Evolutionary conservation across 2,888 invertebrate species (phyloP), one percentile per base, ranked within the genome.

Genomic region (Ceramica pisi): DNA sequence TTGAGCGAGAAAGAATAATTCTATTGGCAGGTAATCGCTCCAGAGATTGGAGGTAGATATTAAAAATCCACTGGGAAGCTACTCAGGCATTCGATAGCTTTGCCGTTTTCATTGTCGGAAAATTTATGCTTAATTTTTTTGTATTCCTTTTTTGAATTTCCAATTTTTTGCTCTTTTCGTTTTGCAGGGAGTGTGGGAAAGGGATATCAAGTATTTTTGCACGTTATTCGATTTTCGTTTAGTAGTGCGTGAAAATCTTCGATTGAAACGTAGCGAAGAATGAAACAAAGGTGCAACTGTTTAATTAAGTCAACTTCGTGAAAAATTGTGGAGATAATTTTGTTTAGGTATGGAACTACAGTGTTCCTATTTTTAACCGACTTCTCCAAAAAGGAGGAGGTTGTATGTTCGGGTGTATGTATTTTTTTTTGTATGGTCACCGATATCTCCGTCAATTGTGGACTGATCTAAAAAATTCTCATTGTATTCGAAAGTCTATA

Each of bases 11-110:
- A 77, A 84, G 86, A 85, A 84, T 84, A 85, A 84, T 84, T 81
- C 81, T 86, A 92, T 91, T 89, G 89, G 85, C 83, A 84, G 86
- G 89, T 91, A 90, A 92, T 91, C 90, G 89, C 72, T 78, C 76
- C 83, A 87, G 85, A 88, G 88, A 89, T 90, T 89, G 88, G 80
- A 86, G 86, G 87, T 88, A 67, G 78, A 83, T 80, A 85, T 85
- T 84, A 83, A 84, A 85, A 83, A 70, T 70, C 77, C 71, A 86
- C 87, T 89, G 89, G 89, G 90, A 90, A 91, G 90, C 87, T 69
- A 66, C 77, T 76, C 76, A 75, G 67, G 50, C 46, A 67, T 64
- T 69, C 66, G 65, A 74, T 75, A 53, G 78, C 83, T 75, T 68
- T 72, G 66, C 81, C 80, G 21, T 72, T 81, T 71, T 81, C 68